Evolutionary conservation across 2,888 invertebrate species (phyloP), one percentile per base, ranked within the genome.

Genomic region (Gonocerus acuteangulatus): DNA sequence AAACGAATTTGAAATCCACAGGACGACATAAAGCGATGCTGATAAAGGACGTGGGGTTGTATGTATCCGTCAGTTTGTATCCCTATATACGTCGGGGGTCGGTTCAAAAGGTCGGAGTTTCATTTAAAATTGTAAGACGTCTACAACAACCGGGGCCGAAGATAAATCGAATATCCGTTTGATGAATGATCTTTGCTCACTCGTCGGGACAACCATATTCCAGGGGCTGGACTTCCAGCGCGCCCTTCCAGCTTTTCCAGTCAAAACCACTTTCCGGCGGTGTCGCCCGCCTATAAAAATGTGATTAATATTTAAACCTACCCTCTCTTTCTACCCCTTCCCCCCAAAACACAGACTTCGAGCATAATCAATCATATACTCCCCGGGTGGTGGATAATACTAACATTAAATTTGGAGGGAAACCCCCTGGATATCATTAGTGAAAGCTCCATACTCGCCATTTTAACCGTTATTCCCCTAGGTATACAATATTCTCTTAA

Each of bases 91-190:
- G 9, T 4, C 3, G 15, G n/a, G 39, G 15, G 15, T 4, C n/a
- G 39, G 39, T 4, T n/a, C 9, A 9, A 13, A 15, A 39, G 3
- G 39, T 39, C 2, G 11, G 15, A 54, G 54, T 54, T 54, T 54
- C 54, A 54, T 54, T 54, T 54, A 36, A 54, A 54, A 54, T 42
- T 54, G 54, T 42, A 54, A 54, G 54, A 54, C 39, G 54, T 54
- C 54, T 16, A n/a, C 15, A 22, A 21, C 54, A 54, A 54, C 39
- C 16, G 54, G 42, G 39, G 19, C 39, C 13, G 4, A 13, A n/a
- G 39, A 39, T 39, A 39, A 39, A 39, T 39, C 39, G 39, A 39
- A 13, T n/a, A 4, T 2, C 4, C 9, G 9, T 13, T 39, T 39
- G 39, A 39, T 39, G 39, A 39, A 39, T 39, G 39, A 39, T 39